Evolutionary conservation across 1,140 invertebrate species (phyloP), one percentile per base, ranked within the genome.

Genomic region (Micrasema longulum): DNA sequence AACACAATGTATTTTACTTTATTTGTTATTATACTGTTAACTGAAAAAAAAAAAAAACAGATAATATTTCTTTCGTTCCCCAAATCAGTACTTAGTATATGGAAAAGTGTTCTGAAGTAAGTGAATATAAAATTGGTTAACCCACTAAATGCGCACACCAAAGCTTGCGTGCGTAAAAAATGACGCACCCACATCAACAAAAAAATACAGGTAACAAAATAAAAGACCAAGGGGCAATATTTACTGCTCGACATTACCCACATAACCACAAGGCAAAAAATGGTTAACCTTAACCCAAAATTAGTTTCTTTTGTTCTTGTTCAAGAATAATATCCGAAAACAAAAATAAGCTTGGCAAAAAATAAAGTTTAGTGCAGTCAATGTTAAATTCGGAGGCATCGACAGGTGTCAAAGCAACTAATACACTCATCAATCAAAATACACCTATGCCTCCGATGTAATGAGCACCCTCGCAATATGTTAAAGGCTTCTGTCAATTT

Each of bases 321-420:
- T 9, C 18, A 52, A 22, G 55, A 60, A n/a, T 41, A 1, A 47
- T 47, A 16, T 11, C 16, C 5, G 26, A 12, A 47, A 64, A 64
- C 62, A 47, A 64, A 64, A 64, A 64, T 22, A 47, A 26, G 18
- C 14, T n/a, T 16, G 43, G 12, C 10, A n/a, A 64, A 48, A 64
- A 47, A 64, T 31, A 48, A 35, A 47, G 26, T 7, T 31, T n/a
- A 45, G 36, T 63, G 57, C 57, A 63, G 57, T 14, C 43, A 41
- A 64, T 45, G 60, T 23, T 45, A 12, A 64, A 64, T 64, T 45
- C 60, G 43, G 60, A 55, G 65, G 65, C 50, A 41, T 53, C 38
- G 65, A 68, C 65, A 68, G 65, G 65, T 68, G 65, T 68, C 65
- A 68, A 31, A 68, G 48, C 50, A 68, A 31, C 50, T 68, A 41